A percentile compares a stretch with the other conserved stretches of the same genome.
phyloP scores from a whole-genome alignment of 2,113 vertebrate genomes.

The Strix uralensis region DNA sequence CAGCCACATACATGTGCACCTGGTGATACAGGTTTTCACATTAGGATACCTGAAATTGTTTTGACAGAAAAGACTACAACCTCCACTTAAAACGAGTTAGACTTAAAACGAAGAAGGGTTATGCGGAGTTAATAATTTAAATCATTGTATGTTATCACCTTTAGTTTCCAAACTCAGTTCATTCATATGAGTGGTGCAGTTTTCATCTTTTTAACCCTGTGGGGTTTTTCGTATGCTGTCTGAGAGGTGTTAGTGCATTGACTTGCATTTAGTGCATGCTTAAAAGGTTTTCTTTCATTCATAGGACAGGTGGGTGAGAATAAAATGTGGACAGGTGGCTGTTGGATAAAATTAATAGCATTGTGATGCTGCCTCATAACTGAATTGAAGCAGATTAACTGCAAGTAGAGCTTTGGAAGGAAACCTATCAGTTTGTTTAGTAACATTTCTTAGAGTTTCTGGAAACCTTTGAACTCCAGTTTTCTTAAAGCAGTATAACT shows the following conservation, averaged over 20 bases:
- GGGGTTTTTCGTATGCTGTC: not conserved
- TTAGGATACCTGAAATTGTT: not conserved
- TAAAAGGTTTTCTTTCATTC: not conserved
- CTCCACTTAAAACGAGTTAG: not conserved
- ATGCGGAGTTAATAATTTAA: not conserved
- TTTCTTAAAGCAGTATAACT: not conserved
- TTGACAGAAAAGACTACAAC: not conserved
- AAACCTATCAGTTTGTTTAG: not conserved
- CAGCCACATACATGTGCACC: not conserved
- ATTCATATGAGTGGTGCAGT: not conserved
- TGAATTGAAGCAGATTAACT: not conserved
- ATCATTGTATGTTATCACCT: not conserved
- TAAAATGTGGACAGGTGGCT: too few relatives aligned
- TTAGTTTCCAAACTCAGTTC: not conserved
- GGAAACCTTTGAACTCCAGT: not conserved
- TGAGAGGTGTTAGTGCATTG: not conserved
- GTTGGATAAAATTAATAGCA: not conserved
- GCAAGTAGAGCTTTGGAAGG: not conserved
- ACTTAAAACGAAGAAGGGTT: not conserved
- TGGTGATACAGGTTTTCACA: accelerated
- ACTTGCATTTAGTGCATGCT: not conserved
- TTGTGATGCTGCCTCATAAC: not conserved
- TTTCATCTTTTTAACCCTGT: not conserved
- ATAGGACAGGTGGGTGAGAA: not conserved
- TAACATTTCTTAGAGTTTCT: not conserved